Percentiles rank a stretch among this genome's conserved stretches.
Conservation (phyloP, 2,888 invertebrate species). For the Lithophane semibrunnea region DNA sequence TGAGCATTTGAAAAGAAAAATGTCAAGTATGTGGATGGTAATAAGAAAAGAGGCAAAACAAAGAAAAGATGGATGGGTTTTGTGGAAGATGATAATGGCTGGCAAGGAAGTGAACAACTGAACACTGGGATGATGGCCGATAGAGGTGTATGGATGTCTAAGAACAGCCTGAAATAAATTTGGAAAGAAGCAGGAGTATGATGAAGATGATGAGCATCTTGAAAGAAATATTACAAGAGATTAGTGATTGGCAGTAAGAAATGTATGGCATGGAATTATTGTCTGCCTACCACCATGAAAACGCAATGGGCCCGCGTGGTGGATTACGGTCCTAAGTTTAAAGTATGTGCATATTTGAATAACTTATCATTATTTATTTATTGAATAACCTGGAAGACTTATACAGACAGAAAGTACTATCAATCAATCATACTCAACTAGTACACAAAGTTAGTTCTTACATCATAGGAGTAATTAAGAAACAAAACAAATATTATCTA, state of each 20-base stretch:
- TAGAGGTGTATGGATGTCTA: background rate
- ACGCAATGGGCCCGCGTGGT: no score
- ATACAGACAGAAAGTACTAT: background rate
- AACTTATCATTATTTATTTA: background rate
- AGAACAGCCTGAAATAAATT: background rate
- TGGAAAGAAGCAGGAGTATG: background rate
- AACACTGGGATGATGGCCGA: background rate
- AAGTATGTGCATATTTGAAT: background rate
- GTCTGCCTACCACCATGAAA: background rate
- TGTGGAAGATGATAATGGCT: background rate
- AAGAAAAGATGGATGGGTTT: background rate
- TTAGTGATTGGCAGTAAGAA: background rate
- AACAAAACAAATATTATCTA: constrained; percentile 13
- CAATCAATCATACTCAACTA: background rate
- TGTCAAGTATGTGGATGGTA: background rate
- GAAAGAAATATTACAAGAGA: background rate
- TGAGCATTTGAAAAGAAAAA: background rate
- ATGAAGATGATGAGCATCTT: background rate
- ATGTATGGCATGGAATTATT: background rate
- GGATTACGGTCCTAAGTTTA: no score
- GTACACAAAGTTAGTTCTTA: background rate
- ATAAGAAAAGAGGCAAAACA: background rate
- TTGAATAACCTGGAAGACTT: background rate
- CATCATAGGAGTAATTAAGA: constrained; percentile 6
- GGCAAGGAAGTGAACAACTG: background rate